These are phyloP conservation scores for Magallana gigas DNA, from an alignment of 1,140 invertebrate genomes.

Conservation along the genomic window DNA sequence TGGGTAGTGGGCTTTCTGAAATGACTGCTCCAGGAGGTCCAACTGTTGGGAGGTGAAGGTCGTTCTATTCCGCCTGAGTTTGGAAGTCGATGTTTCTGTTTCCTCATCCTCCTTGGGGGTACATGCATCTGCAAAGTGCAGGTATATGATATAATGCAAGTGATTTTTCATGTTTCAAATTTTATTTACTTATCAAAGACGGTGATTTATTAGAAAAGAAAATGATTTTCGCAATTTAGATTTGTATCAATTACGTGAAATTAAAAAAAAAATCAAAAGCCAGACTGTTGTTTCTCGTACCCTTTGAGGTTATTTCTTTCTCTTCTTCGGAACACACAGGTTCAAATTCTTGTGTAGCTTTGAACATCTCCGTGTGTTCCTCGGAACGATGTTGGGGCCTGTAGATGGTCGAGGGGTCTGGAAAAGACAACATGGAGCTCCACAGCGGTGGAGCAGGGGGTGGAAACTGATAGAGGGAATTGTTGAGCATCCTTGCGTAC, in stretches of 20 bases:
- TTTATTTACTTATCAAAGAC: too few species aligned
- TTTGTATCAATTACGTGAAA: too few species aligned
- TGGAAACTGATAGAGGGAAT: conserved; percentile 47
- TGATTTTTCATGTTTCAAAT: too few species aligned
- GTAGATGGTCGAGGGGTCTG: not conserved
- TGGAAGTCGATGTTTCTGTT: conserved; percentile 32
- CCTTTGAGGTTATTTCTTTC: not conserved
- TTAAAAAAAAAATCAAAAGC: too few species aligned
- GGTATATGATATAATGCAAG: too few species aligned
- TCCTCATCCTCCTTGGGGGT: not conserved
- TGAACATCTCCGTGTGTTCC: not conserved
- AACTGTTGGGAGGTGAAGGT: conserved; percentile 94
- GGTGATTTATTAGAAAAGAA: too few species aligned
- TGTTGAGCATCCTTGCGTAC: conserved; percentile 63
- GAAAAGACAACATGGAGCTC: conserved; percentile 15
- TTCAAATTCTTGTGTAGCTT: conserved; percentile 1
- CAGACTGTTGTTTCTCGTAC: not conserved
- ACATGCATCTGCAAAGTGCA: not conserved
- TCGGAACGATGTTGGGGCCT: not conserved
- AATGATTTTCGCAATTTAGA: too few species aligned
- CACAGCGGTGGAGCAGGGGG: conserved; percentile 58
- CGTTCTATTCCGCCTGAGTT: conserved; percentile 87
- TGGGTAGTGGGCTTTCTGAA: conserved; percentile 95
- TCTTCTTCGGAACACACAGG: not conserved
- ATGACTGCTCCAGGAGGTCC: conserved; percentile 92